Evolutionary conservation across 2,113 vertebrate species (phyloP), one percentile per base, ranked within the genome.

Genomic region (Sylvietta virens): DNA sequence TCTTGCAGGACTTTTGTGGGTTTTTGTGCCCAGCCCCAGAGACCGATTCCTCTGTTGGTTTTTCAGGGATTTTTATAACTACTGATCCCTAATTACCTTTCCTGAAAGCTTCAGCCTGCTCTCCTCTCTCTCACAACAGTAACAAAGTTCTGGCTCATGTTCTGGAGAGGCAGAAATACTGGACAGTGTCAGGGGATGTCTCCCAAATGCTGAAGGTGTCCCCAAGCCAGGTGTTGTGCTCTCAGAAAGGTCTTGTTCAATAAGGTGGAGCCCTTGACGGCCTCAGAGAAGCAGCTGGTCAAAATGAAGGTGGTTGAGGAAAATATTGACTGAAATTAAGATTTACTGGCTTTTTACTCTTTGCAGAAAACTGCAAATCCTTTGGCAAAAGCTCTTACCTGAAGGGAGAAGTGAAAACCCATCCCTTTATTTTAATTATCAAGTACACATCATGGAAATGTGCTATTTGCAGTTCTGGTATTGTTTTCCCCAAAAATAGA

Each of bases 41-140:
- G 42, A 33, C 6, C 42, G 37, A 33, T 22, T 64, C 50, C 26
- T 30, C 0, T 10, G 1, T 23, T 33, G 28, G 3, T 28, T 28
- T 10, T 15, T 14, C 1, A 3, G 50, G 39, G 56, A 7, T 50
- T 90, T 89, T 81, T 23, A 1, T 61, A n/a, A 58, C 8, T 30
- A 0, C 1, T 2, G 3, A 9, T 35, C 4, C 1, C 10, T 15
- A 23, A 35, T 44, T 17, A 6, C 30, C 42, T 62, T 8, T 2
- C 16, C 18, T 60, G 62, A 5, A 42, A 31, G 44, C 27, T 83
- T 15, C 40, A 77, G 33, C 27, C 44, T 83, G 33, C 19, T 77
- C n/a, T 78, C 16, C n/a, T 28, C 37, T 28, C 13, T 33, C 3
- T 15, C 5, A 3, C 5, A 6, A 1, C 26, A 33, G 24, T 1